Evolutionary conservation across 2,888 invertebrate species (phyloP), one percentile per base, ranked within the genome.

Genomic region (Eupithecia subumbrata): DNA sequence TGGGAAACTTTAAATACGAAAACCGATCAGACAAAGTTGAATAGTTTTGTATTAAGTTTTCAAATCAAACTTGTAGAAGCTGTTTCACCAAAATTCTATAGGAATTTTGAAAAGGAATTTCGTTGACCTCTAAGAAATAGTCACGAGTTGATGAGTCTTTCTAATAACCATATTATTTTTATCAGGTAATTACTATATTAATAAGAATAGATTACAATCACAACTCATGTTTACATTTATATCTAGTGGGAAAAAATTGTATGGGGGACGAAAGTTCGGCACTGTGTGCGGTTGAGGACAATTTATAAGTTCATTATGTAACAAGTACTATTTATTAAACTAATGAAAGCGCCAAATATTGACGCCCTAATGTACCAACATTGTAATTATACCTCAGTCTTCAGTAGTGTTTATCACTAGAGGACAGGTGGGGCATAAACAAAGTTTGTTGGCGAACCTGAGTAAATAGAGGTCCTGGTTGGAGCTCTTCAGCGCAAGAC

Each of bases 381-480:
- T 73, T 81, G 82, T 84, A 82, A 82, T 82, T 83, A 74, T 71
- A 67, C 67, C 64, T 66, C 79, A 64, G 69, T 76, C 73, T 81
- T 75, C 71, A 76, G 82, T 84, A 83, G 83, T 84, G 84, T 88
- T 87, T 86, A 84, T 85, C 83, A 74, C 79, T 48, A 77, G 78
- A 82, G 82, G 85, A 85, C 88, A 88, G 88, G 88, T 89, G 88
- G 83, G 81, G 84, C 79, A 84, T 86, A 86, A 87, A 90, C 88
- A 89, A 85, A 87, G 87, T 89, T 88, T 86, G 84, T 87, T 82
- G 83, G 80, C 77, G 76, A 83, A 81, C 90, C 91, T 89, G 84
- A 83, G 80, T 84, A 91, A 92, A 92, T 86, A 92, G 74, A 81
- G 77, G 76, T 69, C 77, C 75, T 78, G 83, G 81, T 83, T 84